Conservation (phyloP, 2,888 invertebrate species). For the Amitus sp. region DNA sequence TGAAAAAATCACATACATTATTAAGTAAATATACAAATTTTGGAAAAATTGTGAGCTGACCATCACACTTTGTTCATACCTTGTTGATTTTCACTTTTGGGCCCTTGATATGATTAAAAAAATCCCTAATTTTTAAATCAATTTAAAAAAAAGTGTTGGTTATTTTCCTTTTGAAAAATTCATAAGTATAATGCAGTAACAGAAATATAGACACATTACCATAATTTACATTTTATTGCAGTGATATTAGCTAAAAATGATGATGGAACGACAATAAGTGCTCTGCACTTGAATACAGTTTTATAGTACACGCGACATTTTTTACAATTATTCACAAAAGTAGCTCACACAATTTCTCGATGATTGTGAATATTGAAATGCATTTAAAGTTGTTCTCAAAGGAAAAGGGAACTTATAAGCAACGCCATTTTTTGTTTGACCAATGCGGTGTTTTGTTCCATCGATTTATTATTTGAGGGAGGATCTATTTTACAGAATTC, state of each 20-base stretch:
- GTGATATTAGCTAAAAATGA: constrained; percentile 15
- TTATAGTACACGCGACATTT: neutral
- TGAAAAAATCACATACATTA: no score
- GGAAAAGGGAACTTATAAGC: neutral
- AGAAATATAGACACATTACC: constrained; percentile 1
- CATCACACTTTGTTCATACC: no score
- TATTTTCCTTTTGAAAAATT: no score
- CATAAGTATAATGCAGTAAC: no score
- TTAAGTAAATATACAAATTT: no score
- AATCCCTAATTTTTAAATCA: neutral
- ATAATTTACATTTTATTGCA: constrained; percentile 12
- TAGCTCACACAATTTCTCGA: neutral
- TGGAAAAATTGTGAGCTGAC: no score
- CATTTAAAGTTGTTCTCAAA: constrained; percentile 1
- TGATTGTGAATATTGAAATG: constrained; percentile 5
- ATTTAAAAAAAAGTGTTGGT: neutral
- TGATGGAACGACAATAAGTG: constrained; percentile 7
- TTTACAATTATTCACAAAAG: neutral
- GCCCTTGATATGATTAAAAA: no score
- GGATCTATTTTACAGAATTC: neutral
- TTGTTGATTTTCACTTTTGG: no score
- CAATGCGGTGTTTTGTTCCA: neutral
- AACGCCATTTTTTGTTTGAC: no score
- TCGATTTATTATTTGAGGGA: neutral
- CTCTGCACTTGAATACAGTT: constrained; percentile 5